phyloP scores from a whole-genome alignment of 2,113 vertebrate species.

The Sterrhoptilus dennistouni region DNA sequence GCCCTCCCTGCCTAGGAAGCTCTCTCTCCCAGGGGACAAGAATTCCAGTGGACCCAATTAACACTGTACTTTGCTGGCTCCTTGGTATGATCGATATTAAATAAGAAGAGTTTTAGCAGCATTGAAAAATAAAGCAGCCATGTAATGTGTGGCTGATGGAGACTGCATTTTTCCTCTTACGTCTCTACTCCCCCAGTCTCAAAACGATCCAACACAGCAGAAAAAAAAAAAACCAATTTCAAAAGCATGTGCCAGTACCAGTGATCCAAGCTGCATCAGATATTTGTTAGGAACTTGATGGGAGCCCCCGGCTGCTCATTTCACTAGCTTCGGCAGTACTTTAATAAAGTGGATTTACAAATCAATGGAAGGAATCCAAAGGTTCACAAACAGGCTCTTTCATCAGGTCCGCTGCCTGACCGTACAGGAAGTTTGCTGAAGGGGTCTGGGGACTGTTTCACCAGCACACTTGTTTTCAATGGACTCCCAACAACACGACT shows the following conservation, averaged over 20 bases:
- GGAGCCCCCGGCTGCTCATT: constrained; percentile 35
- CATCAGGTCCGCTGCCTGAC: constrained; percentile 43
- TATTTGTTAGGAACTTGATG: constrained; percentile 33
- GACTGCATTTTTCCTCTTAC: not conserved
- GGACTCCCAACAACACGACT: constrained; percentile 35
- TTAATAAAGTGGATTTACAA: constrained; percentile 63
- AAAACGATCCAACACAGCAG: not conserved
- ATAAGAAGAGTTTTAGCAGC: constrained; percentile 71
- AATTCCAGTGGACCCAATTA: constrained; percentile 83
- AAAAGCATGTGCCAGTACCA: not conserved
- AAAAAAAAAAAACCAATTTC: not conserved
- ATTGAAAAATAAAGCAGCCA: constrained; percentile 64
- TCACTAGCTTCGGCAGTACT: constrained; percentile 32
- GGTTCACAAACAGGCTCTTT: constrained; percentile 61
- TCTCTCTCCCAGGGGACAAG: constrained; percentile 59
- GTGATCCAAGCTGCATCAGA: constrained; percentile 1
- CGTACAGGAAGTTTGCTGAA: constrained; percentile 60
- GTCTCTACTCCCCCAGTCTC: not conserved
- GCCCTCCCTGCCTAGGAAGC: constrained; percentile 59
- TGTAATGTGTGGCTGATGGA: constrained; percentile 37
- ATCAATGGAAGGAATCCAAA: constrained; percentile 63
- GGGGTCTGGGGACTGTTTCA: constrained; percentile 53
- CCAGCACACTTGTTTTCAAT: constrained; percentile 46
- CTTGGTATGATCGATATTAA: constrained; percentile 73
- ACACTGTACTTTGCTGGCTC: constrained; percentile 72